These are phyloP conservation scores for Pelobates fuscus DNA, from an alignment of 2,113 vertebrate genomes.

Conservation along the genomic window DNA sequence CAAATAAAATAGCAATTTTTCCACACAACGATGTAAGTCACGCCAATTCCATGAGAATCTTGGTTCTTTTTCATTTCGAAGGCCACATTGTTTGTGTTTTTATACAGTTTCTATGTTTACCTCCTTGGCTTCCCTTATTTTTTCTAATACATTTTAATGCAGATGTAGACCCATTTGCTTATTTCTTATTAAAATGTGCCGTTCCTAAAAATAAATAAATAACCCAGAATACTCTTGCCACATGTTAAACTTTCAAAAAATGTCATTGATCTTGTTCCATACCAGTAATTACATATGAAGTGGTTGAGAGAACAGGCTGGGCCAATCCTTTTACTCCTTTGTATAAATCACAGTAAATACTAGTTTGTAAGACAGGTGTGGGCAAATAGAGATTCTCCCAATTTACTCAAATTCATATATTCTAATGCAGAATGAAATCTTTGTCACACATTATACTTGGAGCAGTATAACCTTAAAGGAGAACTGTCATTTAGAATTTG, in stretches of 20 bases:
- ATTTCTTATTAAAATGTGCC: constrained; percentile 7
- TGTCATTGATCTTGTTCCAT: constrained; percentile 29
- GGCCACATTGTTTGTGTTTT: constrained; percentile 15
- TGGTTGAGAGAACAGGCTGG: constrained; percentile 14
- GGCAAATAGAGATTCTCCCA: not conserved
- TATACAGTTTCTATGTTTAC: constrained; percentile 21
- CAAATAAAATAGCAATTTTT: constrained; percentile 1
- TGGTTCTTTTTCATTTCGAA: constrained; percentile 6
- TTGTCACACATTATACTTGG: too few species aligned
- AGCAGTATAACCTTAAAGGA: too few species aligned
- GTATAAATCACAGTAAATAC: not conserved
- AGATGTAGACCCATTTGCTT: constrained; percentile 8
- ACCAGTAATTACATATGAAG: constrained; percentile 26
- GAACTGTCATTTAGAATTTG: too few species aligned
- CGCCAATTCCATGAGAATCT: not conserved
- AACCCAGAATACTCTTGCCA: constrained; percentile 21
- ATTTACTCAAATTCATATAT: too few species aligned
- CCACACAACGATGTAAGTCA: not conserved
- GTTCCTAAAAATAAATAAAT: constrained; percentile 21
- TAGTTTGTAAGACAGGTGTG: not conserved
- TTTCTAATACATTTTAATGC: constrained; percentile 27
- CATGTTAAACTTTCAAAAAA: constrained; percentile 22
- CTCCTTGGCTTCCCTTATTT: constrained; percentile 17
- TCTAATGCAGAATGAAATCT: too few species aligned
- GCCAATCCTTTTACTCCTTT: not conserved